phyloP scores from a whole-genome alignment of 1,140 invertebrate genomes.

The Argopecten irradians region DNA sequence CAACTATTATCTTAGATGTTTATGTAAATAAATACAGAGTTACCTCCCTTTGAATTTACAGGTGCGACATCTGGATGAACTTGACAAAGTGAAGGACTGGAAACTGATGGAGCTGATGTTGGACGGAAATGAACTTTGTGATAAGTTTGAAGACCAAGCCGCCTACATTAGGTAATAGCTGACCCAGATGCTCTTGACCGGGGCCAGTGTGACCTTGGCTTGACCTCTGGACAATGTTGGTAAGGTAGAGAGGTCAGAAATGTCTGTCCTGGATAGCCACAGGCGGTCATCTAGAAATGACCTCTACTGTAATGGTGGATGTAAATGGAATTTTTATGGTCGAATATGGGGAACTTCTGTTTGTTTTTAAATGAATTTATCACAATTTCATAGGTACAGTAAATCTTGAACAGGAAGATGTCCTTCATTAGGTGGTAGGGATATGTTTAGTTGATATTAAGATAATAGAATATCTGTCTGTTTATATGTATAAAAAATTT shows the following conservation, averaged over 20 bases:
- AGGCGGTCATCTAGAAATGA: background rate
- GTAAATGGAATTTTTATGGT: background rate
- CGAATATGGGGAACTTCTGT: no score
- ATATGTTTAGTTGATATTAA: no score
- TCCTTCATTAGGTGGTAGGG: no score
- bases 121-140: slow-evolving; percentile 88
- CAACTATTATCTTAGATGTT: no score
- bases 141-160: slow-evolving; percentile 86
- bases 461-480: no score
- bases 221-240: background rate
- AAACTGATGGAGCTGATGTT: slow-evolving; percentile 86
- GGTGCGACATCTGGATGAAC: slow-evolving; percentile 84
- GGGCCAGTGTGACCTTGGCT: background rate
- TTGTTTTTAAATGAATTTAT: no score
- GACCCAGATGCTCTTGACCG: background rate
- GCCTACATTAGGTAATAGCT: slow-evolving; percentile 89
- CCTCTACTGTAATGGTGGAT: background rate
- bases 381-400: no score
- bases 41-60: slow-evolving; percentile 72
- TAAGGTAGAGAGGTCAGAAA: background rate
- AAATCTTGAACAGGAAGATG: no score
- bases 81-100: slow-evolving; percentile 85
- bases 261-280: background rate
- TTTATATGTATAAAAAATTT: no score
- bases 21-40: background rate